phyloP scores from a whole-genome alignment of 2,888 invertebrate genomes.

The Drosophila suboccidentalis region DNA sequence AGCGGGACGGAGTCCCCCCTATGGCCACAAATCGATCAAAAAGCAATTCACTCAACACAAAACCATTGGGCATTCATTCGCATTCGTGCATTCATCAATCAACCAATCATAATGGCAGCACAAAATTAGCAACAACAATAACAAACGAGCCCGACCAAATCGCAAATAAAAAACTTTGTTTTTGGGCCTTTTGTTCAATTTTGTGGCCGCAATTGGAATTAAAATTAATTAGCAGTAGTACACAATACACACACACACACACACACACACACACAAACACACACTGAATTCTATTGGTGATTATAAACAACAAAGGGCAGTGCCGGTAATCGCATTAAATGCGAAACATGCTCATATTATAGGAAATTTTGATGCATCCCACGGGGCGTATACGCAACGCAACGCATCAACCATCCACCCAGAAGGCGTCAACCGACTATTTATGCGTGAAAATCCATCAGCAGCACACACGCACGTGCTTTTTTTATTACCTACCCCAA shows the following conservation, averaged over 20 bases:
- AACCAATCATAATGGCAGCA: conserved; percentile 66
- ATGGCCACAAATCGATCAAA: conserved; percentile 49
- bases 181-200: conserved; percentile 27
- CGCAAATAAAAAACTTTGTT: conserved; percentile 17
- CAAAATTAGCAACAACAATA: conserved; percentile 63
- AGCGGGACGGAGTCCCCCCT: no score
- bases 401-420: neutral
- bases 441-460: conserved; percentile 51
- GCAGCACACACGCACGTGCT: conserved; percentile 27
- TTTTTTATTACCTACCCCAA: conserved; percentile 16
- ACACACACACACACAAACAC: neutral
- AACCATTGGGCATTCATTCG: conserved; percentile 53
- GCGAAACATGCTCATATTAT: conserved; percentile 22
- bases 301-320: conserved; percentile 32
- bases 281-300: conserved; percentile 12
- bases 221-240: conserved; percentile 50
- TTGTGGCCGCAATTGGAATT: conserved; percentile 31
- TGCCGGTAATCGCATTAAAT: conserved; percentile 35
- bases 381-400: conserved; percentile 48
- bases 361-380: conserved; percentile 5
- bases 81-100: conserved; percentile 52
- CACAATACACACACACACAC: conserved; percentile 4
- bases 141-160: neutral
- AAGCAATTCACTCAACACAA: conserved; percentile 61
- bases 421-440: conserved; percentile 22